phyloP scores from a whole-genome alignment of 2,888 invertebrate species.

The Eulithis prunata region DNA sequence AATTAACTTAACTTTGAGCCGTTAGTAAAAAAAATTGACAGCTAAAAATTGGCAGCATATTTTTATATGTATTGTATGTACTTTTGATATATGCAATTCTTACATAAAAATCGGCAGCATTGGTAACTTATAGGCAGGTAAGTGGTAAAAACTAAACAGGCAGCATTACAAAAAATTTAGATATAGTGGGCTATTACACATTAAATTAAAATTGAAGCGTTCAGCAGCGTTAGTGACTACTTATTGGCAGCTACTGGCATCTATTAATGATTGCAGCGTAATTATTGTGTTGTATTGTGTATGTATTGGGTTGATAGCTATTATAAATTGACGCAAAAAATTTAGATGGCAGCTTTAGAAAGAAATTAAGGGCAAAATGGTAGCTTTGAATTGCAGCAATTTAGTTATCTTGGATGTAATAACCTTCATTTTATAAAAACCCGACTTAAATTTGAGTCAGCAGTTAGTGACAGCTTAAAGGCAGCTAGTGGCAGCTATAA shows the following conservation, averaged over 20 bases:
- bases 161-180: not conserved
- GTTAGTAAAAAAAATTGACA: no score
- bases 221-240: not conserved
- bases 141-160: not conserved
- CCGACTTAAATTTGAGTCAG: not conserved
- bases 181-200: not conserved
- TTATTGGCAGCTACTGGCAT: constrained; percentile 1
- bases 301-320: not conserved
- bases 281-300: not conserved
- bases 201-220: not conserved
- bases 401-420: no score
- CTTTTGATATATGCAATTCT: no score
- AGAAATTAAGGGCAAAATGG: no score
- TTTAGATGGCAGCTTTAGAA: no score
- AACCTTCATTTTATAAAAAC: not conserved
- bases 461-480: not conserved
- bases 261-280: not conserved
- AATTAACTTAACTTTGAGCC: no score
- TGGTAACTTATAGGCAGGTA: not conserved
- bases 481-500: constrained; percentile 11
- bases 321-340: not conserved
- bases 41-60: not conserved
- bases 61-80: not conserved
- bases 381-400: no score
- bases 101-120: no score